A percentile compares a stretch with the other conserved stretches of the same genome.
These are phyloP conservation scores for Eurois occulta DNA, from an alignment of 2,888 invertebrate genomes.

Conservation along the genomic window DNA sequence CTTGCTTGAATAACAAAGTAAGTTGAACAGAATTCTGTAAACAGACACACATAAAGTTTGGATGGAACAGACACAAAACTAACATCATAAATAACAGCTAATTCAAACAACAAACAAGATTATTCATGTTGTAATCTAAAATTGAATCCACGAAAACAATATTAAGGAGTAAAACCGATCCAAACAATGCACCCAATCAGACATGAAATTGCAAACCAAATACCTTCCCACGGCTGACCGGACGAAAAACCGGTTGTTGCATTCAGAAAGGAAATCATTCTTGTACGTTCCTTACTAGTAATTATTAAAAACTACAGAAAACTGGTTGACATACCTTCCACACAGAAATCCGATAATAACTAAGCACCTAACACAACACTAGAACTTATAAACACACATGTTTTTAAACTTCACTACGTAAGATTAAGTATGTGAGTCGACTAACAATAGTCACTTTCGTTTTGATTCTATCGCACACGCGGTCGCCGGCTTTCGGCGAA, in stretches of 20 bases:
- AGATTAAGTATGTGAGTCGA: constrained; percentile 79
- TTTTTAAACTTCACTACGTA: constrained; percentile 82
- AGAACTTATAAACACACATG: constrained; percentile 75
- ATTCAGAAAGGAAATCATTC: constrained; percentile 86
- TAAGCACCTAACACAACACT: constrained; percentile 71
- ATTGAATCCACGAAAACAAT: constrained; percentile 47
- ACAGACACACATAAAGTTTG: constrained; percentile 36
- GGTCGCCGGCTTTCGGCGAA: constrained; percentile 70
- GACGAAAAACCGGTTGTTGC: constrained; percentile 87
- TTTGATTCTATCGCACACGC: constrained; percentile 76
- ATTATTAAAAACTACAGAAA: constrained; percentile 77
- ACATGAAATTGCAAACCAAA: constrained; percentile 79
- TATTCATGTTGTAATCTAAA: constrained; percentile 40
- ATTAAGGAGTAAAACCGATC: constrained; percentile 49
- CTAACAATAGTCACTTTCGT: constrained; percentile 70
- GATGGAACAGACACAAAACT: constrained; percentile 30
- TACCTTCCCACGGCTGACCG: constrained; percentile 87
- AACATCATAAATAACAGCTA: constrained; percentile 34
- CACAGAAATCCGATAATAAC: constrained; percentile 70
- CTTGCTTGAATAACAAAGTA: constrained; percentile 31
- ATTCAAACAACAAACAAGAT: constrained; percentile 31
- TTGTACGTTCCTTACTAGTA: constrained; percentile 77
- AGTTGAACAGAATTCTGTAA: constrained; percentile 31
- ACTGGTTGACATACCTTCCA: constrained; percentile 81
- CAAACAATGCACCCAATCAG: constrained; percentile 70